Conservation (phyloP, 2,113 vertebrate genomes). For the Ariopsis seemanni region DNA sequence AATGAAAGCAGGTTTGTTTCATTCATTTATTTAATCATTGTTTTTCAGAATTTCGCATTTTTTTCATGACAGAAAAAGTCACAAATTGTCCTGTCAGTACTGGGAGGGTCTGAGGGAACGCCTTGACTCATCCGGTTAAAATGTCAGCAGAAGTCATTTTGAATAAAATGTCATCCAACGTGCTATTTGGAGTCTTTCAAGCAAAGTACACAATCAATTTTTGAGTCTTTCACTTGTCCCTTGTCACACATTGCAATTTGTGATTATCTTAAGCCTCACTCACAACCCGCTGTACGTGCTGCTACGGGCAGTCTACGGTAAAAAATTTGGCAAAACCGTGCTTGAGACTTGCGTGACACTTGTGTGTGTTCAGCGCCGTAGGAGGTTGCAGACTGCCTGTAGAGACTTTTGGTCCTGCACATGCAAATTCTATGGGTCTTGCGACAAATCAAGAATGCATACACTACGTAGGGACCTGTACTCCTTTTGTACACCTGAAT, state of each 20-base stretch:
- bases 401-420: too few species aligned
- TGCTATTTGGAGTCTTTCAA: neutral
- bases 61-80: neutral
- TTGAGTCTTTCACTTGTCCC: neutral
- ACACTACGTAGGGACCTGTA: too few species aligned
- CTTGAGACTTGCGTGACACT: too few species aligned
- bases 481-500: too few species aligned
- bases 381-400: too few species aligned
- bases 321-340: too few species aligned
- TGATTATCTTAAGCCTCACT: neutral
- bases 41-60: neutral
- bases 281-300: too few species aligned
- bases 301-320: too few species aligned
- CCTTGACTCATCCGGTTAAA: slow-evolving; percentile 12
- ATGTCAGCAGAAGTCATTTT: slow-evolving; percentile 1
- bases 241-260: neutral
- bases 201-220: neutral
- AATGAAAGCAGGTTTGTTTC: slow-evolving; percentile 13
- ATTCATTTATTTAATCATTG: slow-evolving; percentile 5
- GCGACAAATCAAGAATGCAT: too few species aligned
- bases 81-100: neutral
- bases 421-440: too few species aligned
- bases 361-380: too few species aligned
- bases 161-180: slow-evolving; percentile 5
- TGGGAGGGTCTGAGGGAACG: neutral